These are phyloP conservation scores for Panagrolaimus sp. DNA, from an alignment of 1,140 invertebrate species.

Conservation along the genomic window DNA sequence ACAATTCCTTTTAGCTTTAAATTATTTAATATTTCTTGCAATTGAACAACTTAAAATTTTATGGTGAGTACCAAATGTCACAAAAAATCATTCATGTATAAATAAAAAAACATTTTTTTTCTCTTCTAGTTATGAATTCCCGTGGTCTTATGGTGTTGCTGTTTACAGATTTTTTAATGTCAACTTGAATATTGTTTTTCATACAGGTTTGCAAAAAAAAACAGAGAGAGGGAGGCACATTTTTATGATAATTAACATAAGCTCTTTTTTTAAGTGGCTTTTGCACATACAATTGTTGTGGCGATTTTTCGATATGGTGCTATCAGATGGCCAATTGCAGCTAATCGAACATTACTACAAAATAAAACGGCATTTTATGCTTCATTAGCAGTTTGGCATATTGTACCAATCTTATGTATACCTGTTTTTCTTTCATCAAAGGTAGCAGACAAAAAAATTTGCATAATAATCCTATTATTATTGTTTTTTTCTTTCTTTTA, in stretches of 20 bases:
- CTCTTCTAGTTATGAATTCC: background rate
- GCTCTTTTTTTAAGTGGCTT: background rate
- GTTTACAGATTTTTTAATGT: background rate
- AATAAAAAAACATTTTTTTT: background rate
- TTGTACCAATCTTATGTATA: conserved; percentile 10
- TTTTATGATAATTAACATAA: background rate
- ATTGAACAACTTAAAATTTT: background rate
- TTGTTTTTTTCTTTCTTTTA: background rate
- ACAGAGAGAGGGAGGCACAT: background rate
- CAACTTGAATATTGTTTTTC: conserved; percentile 4
- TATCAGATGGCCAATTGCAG: conserved; percentile 7
- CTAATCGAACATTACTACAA: conserved; percentile 4
- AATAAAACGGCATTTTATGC: background rate
- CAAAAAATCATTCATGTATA: background rate
- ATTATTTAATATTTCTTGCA: conserved; percentile 5
- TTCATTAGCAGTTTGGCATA: background rate
- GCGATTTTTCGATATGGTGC: conserved; percentile 13
- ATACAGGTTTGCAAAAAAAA: conserved; percentile 16
- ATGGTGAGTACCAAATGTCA: background rate
- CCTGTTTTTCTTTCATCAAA: conserved; percentile 3
- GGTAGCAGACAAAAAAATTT: background rate
- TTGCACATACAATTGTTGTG: conserved; percentile 4
- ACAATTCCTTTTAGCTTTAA: conserved; percentile 13
- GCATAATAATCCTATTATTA: no score
- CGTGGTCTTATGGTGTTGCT: background rate